Evolutionary conservation across 2,113 vertebrate genomes (phyloP).

Genomic region (Cheirogaleus medius): DNA sequence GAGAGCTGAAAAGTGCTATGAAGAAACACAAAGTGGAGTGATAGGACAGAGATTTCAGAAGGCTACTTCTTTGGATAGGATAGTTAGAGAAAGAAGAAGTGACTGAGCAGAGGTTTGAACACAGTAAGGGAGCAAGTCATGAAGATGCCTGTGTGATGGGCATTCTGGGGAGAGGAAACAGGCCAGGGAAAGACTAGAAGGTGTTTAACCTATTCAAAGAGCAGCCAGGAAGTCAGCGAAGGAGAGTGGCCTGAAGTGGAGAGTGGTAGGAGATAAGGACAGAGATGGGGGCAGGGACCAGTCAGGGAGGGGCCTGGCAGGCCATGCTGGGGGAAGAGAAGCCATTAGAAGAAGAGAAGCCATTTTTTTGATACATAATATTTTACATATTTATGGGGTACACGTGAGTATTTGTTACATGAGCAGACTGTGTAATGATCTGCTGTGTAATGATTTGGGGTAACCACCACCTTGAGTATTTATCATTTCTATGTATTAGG

Average conservation of each 20-base stretch:
- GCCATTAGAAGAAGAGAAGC: background rate
- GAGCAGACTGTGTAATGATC: background rate
- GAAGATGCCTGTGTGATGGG: background rate
- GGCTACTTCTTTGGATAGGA: background rate
- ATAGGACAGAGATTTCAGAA: background rate
- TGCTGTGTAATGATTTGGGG: too few species aligned
- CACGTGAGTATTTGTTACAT: background rate
- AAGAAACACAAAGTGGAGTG: background rate
- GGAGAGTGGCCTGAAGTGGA: background rate
- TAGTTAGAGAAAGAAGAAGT: background rate
- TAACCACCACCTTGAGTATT: background rate
- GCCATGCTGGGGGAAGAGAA: background rate
- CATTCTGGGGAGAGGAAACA: background rate
- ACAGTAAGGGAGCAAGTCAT: background rate
- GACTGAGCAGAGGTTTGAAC: background rate
- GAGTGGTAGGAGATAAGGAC: background rate
- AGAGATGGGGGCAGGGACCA: background rate
- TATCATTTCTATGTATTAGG: background rate
- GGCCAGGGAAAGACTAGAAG: background rate
- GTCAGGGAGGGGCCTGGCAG: background rate
- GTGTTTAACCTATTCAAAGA: background rate
- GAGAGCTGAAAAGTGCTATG: background rate
- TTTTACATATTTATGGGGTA: background rate
- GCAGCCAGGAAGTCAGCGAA: background rate
- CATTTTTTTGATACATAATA: background rate